phyloP scores from a whole-genome alignment of 2,888 invertebrate genomes.

The Gymnocheta viridis region DNA sequence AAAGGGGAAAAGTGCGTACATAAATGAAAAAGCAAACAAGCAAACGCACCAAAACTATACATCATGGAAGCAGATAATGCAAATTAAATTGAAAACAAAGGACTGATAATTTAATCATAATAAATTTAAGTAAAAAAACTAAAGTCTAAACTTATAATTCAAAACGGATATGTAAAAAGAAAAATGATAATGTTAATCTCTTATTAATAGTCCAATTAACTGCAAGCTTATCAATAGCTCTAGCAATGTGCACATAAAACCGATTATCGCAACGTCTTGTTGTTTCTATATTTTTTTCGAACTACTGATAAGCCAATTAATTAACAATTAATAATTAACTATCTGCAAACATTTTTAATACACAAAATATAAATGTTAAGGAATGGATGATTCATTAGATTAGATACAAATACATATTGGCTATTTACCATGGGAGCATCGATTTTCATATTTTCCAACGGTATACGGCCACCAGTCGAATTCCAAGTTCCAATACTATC shows the following conservation, averaged over 20 bases:
- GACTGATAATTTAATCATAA: no score
- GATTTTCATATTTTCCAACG: slow-evolving; percentile 87
- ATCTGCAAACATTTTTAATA: slow-evolving; percentile 1
- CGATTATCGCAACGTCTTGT: not conserved
- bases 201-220: not conserved
- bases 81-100: slow-evolving; percentile 1
- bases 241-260: not conserved
- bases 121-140: no score
- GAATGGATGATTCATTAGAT: slow-evolving; percentile 45
- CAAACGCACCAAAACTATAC: slow-evolving; percentile 10
- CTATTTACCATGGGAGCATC: slow-evolving; percentile 87
- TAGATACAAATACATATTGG: not conserved
- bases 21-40: not conserved
- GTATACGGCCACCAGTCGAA: slow-evolving; percentile 84
- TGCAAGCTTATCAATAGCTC: not conserved
- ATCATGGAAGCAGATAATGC: not conserved
- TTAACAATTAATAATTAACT: no score
- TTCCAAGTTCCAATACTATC: slow-evolving; percentile 83
- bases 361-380: not conserved
- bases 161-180: not conserved
- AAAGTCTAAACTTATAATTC: no score
- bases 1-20: not conserved
- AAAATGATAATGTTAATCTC: not conserved
- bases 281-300: not conserved
- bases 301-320: slow-evolving; percentile 41